A percentile compares a stretch with the other conserved stretches of the same genome.
Conservation (phyloP, 2,113 vertebrate genomes). For the Chaenogobius annularis region DNA sequence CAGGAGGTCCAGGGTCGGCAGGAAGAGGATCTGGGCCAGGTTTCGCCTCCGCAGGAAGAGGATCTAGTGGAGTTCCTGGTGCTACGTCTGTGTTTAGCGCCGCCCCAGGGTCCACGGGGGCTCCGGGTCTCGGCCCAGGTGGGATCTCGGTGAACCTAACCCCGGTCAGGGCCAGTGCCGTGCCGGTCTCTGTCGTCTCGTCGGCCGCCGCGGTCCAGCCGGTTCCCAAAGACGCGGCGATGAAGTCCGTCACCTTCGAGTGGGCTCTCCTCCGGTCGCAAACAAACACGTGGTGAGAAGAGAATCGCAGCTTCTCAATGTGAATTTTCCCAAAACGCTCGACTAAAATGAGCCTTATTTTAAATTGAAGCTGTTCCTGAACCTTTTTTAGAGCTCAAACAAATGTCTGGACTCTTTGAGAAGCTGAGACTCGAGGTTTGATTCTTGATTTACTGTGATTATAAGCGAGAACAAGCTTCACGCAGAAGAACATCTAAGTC, state of each 20-base stretch:
- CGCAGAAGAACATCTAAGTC: too few species aligned
- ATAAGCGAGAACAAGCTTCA: too few species aligned
- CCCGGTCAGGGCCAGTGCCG: constrained; percentile 26
- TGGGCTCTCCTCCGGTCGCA: constrained; percentile 93
- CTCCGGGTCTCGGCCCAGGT: background rate
- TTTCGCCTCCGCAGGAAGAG: background rate
- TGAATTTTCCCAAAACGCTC: too few species aligned
- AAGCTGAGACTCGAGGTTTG: too few species aligned
- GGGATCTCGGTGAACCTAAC: constrained; percentile 6
- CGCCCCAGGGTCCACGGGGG: background rate
- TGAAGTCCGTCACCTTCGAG: constrained; percentile 90
- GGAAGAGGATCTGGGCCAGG: background rate
- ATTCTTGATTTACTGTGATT: too few species aligned
- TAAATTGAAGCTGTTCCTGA: too few species aligned
- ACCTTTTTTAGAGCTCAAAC: too few species aligned
- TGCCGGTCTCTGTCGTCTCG: constrained; percentile 23
- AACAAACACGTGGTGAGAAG: constrained; percentile 92
- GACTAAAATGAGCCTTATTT: too few species aligned
- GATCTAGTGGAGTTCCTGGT: background rate
- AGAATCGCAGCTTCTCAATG: too few species aligned
- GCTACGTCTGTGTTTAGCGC: too few species aligned
- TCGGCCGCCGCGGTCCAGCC: constrained; percentile 57
- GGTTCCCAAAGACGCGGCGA: constrained; percentile 83
- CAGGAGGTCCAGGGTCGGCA: background rate
- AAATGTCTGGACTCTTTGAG: too few species aligned